Evolutionary conservation across 2,797 vertebrate species (phyloP).

Genomic region (Parambassis ranga): DNA sequence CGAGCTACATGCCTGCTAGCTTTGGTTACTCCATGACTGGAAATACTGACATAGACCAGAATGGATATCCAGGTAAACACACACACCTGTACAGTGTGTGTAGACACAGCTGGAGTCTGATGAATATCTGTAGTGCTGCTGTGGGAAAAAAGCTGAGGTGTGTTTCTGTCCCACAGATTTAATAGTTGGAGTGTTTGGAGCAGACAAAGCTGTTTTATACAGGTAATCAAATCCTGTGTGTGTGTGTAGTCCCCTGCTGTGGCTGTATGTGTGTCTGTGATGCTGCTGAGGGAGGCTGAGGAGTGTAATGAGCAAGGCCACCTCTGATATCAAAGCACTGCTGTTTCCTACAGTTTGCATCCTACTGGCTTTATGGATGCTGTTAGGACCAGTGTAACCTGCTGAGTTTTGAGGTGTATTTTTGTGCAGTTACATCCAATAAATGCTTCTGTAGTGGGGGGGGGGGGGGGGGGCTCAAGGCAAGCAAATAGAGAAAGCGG

Average conservation of each 20-base stretch:
- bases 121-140: constrained; percentile 1
- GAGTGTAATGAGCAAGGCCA: constrained; percentile 49
- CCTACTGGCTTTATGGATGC: constrained; percentile 30
- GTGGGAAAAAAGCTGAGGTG: constrained; percentile 24
- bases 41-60: constrained; percentile 91
- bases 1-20: constrained; percentile 90
- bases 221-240: constrained; percentile 72
- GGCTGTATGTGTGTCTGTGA: constrained; percentile 1
- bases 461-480: too few relatives aligned
- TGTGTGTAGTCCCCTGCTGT: constrained; percentile 10
- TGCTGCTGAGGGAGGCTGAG: constrained; percentile 8
- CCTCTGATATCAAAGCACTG: constrained; percentile 58
- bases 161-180: constrained; percentile 81
- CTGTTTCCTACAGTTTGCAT: constrained; percentile 20
- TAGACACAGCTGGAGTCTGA: not conserved
- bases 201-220: constrained; percentile 88
- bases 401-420: not conserved
- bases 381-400: not conserved
- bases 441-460: too few relatives aligned
- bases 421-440: not conserved
- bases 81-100: not conserved
- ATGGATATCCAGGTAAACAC: constrained; percentile 92
- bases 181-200: constrained; percentile 91
- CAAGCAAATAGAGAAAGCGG: too few relatives aligned
- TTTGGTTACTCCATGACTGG: constrained; percentile 95